Conservation (phyloP, 1,140 invertebrate genomes). For the Panagrolaimus sp. region DNA sequence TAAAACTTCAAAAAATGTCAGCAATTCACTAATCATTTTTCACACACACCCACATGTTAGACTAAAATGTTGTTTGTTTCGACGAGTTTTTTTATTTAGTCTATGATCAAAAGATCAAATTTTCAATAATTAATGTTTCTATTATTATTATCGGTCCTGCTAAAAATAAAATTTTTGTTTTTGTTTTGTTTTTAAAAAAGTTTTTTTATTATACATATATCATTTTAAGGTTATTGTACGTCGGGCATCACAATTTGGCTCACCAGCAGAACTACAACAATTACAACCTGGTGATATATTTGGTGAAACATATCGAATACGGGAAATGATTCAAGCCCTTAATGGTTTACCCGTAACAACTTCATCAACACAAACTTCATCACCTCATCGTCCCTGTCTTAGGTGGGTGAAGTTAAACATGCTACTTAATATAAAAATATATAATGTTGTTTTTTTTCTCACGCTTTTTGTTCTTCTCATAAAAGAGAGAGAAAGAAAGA, state of each 20-base stretch:
- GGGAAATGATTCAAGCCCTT: conserved; percentile 7
- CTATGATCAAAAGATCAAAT: conserved; percentile 14
- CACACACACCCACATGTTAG: no score
- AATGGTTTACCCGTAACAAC: neutral
- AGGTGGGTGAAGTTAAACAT: neutral
- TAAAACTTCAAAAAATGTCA: no score
- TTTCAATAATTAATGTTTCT: neutral
- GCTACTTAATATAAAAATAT: neutral
- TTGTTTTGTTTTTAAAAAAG: no score
- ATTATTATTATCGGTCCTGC: neutral
- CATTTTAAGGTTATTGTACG: conserved; percentile 2
- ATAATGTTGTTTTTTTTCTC: no score
- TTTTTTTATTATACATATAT: no score
- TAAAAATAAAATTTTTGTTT: conserved; percentile 4
- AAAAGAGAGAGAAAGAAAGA: no score
- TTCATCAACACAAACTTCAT: neutral
- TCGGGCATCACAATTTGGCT: conserved; percentile 12
- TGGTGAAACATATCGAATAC: conserved; percentile 5
- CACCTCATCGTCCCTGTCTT: conserved; percentile 3
- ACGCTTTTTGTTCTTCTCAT: no score
- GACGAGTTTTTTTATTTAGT: neutral
- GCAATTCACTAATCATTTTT: no score
- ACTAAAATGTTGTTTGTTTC: no score
- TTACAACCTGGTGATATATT: conserved; percentile 1
- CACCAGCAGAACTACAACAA: neutral